These are phyloP conservation scores for Apodemus agrarius DNA, from an alignment of 2,797 vertebrate genomes.

Conservation along the genomic window DNA sequence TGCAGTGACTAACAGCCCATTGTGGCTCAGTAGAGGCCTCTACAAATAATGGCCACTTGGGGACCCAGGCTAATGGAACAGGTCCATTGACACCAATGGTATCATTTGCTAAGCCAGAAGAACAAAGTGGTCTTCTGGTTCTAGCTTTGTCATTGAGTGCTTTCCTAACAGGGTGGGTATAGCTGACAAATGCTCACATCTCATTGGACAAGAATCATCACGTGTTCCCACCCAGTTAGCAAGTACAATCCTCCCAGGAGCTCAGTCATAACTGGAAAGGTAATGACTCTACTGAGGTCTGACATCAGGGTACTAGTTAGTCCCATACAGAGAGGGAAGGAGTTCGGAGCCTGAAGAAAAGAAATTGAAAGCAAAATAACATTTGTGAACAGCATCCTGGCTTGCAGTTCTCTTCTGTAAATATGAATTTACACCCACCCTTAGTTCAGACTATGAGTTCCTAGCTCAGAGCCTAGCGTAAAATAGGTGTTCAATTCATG, in stretches of 20 bases:
- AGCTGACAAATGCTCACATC: neutral
- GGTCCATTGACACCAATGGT: neutral
- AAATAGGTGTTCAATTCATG: neutral
- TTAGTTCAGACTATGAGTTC: neutral
- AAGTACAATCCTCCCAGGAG: neutral
- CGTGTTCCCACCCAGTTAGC: accelerated
- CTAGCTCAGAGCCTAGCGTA: neutral
- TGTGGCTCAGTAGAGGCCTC: neutral
- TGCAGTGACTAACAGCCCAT: neutral
- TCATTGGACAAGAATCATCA: neutral
- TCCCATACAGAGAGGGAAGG: neutral
- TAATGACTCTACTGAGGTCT: neutral
- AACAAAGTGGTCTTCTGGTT: neutral
- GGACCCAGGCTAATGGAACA: neutral
- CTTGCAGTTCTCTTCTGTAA: neutral
- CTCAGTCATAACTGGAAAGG: neutral
- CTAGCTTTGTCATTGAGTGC: neutral
- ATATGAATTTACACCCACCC: neutral
- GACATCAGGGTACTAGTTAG: neutral
- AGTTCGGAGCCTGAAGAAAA: neutral
- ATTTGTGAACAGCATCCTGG: neutral
- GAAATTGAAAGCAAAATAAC: neutral
- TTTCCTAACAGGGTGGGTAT: neutral
- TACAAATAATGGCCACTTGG: neutral
- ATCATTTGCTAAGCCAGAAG: neutral